A percentile compares a stretch with the other conserved stretches of the same genome.
Evolutionary conservation across 1,140 invertebrate genomes (phyloP).

Genomic region (Hycleus cichorii): DNA sequence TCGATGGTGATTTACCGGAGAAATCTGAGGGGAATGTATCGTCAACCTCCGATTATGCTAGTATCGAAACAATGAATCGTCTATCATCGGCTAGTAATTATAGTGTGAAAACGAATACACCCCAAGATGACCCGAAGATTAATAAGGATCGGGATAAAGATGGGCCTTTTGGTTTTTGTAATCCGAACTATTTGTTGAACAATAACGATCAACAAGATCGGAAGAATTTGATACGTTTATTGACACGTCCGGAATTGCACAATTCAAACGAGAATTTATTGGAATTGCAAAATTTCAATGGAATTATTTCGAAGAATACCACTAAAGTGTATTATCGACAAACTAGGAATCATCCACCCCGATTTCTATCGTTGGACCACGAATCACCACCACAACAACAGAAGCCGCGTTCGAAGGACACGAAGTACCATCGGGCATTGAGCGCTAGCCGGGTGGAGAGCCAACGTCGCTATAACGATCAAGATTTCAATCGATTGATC

Average conservation of each 20-base stretch:
- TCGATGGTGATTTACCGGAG: conserved; percentile 42
- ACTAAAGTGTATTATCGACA: conserved; percentile 34
- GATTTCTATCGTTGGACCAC: conserved; percentile 38
- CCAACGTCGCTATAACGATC: conserved; percentile 25
- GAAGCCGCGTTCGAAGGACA: conserved; percentile 20
- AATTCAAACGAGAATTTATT: conserved; percentile 38
- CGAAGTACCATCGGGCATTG: conserved; percentile 34
- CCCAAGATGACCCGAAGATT: conserved; percentile 35
- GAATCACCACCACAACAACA: conserved; percentile 29
- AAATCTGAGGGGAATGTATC: conserved; percentile 54
- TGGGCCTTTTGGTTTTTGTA: conserved; percentile 58
- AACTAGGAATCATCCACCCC: conserved; percentile 35
- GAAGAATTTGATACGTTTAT: too few species aligned
- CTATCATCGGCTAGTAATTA: conserved; percentile 47
- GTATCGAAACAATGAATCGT: conserved; percentile 58
- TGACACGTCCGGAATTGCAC: too few species aligned
- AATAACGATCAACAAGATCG: too few species aligned
- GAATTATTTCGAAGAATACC: conserved; percentile 27
- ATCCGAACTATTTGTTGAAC: conserved; percentile 54
- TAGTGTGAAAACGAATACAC: conserved; percentile 38
- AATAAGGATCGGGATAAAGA: conserved; percentile 37
- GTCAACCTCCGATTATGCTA: conserved; percentile 69
- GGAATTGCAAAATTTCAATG: conserved; percentile 34
- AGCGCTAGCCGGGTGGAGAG: conserved; percentile 45
- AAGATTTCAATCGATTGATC: conserved; percentile 15